Percentiles rank a stretch among this genome's conserved stretches.
Conservation (phyloP, 1,140 invertebrate genomes). For the Ruditapes philippinarum region DNA sequence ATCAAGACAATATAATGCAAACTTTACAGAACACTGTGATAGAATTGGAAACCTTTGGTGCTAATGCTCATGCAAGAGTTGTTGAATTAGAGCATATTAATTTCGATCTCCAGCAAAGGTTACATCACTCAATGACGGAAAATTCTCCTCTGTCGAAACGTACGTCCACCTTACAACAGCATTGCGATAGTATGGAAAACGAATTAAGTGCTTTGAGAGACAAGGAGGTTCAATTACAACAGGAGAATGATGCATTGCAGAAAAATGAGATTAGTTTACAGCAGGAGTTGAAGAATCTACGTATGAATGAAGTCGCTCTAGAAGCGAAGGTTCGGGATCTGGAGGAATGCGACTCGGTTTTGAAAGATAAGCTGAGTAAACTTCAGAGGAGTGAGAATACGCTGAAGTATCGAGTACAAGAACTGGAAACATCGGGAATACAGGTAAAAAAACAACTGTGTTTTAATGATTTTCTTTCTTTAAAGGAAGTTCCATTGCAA, state of each 20-base stretch:
- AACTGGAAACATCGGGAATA: constrained; percentile 76
- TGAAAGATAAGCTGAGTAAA: constrained; percentile 78
- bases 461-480: too few relatives aligned
- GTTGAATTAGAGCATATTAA: constrained; percentile 81
- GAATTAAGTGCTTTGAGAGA: constrained; percentile 74
- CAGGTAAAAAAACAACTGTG: too few relatives aligned
- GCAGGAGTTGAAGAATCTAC: constrained; percentile 77
- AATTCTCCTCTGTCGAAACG: constrained; percentile 78
- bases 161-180: constrained; percentile 69
- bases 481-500: too few relatives aligned
- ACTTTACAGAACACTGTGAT: constrained; percentile 74
- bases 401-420: constrained; percentile 78
- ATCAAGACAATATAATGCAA: constrained; percentile 80
- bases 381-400: constrained; percentile 80
- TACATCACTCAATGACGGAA: constrained; percentile 80
- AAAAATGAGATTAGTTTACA: constrained; percentile 77
- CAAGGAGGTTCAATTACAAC: constrained; percentile 73
- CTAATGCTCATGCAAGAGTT: constrained; percentile 77
- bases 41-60: constrained; percentile 77
- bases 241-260: constrained; percentile 76
- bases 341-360: constrained; percentile 74
- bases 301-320: constrained; percentile 77
- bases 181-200: constrained; percentile 75
- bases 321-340: constrained; percentile 75
- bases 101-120: constrained; percentile 75